Percentiles rank a stretch among this genome's conserved stretches.
These are phyloP conservation scores for Creontiades dilutus DNA, from an alignment of 2,888 invertebrate genomes.

Conservation along the genomic window DNA sequence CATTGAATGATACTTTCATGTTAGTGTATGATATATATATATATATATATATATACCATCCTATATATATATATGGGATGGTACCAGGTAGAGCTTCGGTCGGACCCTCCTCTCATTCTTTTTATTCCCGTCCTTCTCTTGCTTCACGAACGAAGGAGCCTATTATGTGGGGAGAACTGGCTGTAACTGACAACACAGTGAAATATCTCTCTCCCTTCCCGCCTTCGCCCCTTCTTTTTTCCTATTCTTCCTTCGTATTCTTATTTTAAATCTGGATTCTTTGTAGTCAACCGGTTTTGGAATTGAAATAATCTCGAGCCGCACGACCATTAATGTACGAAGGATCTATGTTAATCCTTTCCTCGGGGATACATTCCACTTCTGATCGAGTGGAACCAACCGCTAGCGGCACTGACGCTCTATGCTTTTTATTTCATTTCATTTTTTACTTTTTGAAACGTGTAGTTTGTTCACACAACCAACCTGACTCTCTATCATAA, in stretches of 20 bases:
- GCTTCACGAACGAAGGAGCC: conserved; percentile 70
- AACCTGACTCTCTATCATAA: conserved; percentile 50
- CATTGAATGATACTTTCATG: neutral
- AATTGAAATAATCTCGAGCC: conserved; percentile 74
- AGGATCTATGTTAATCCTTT: conserved; percentile 71
- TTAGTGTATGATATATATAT: neutral
- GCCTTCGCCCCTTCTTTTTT: conserved; percentile 72
- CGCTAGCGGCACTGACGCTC: conserved; percentile 52
- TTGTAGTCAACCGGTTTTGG: conserved; percentile 73
- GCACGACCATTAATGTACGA: conserved; percentile 72
- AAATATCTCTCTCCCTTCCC: conserved; percentile 72
- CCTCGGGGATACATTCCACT: conserved; percentile 59
- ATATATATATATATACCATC: no score
- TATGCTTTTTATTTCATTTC: conserved; percentile 16
- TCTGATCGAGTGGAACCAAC: conserved; percentile 61
- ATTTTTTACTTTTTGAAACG: conserved; percentile 24
- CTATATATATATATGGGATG: conserved; percentile 49
- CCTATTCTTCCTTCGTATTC: conserved; percentile 75
- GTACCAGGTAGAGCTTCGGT: conserved; percentile 61
- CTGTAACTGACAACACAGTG: conserved; percentile 76
- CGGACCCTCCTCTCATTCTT: conserved; percentile 62
- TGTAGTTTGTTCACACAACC: conserved; percentile 57
- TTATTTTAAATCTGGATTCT: conserved; percentile 74
- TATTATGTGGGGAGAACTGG: conserved; percentile 76
- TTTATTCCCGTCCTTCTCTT: conserved; percentile 62